Evolutionary conservation across 2,797 vertebrate genomes (phyloP).

Genomic region (Hypotaenidia philippensis): DNA sequence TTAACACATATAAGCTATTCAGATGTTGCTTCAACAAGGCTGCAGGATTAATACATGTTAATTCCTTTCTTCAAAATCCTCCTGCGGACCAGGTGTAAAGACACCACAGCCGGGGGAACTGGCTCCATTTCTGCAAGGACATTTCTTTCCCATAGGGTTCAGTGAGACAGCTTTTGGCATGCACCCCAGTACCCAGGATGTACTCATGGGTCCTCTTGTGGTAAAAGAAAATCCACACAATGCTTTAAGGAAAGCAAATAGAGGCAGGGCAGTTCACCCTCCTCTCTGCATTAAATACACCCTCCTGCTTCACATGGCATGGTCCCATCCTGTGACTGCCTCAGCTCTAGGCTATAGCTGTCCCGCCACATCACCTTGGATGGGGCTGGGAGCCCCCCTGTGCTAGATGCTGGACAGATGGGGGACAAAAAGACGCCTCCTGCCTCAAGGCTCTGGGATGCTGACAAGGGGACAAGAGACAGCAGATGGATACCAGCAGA

Average conservation of each 20-base stretch:
- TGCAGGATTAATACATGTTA: neutral
- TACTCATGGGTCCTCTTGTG: fast-evolving
- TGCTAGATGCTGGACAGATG: neutral
- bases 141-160: fast-evolving
- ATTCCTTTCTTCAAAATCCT: neutral
- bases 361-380: fast-evolving
- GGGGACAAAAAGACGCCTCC: neutral
- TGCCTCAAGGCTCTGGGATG: neutral
- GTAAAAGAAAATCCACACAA: neutral
- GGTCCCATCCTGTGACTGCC: fast-evolving
- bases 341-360: neutral
- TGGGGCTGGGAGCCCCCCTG: neutral
- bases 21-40: neutral
- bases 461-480: neutral
- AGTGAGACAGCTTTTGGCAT: neutral
- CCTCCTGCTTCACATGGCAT: fast-evolving
- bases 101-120: neutral
- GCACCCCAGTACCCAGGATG: neutral
- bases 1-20: neutral
- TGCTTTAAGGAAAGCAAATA: neutral
- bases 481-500: neutral
- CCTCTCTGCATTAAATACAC: neutral
- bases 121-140: neutral
- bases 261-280: neutral
- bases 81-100: neutral